These are phyloP conservation scores for Grammomys surdaster DNA, from an alignment of 2,113 vertebrate species.

Conservation along the genomic window DNA sequence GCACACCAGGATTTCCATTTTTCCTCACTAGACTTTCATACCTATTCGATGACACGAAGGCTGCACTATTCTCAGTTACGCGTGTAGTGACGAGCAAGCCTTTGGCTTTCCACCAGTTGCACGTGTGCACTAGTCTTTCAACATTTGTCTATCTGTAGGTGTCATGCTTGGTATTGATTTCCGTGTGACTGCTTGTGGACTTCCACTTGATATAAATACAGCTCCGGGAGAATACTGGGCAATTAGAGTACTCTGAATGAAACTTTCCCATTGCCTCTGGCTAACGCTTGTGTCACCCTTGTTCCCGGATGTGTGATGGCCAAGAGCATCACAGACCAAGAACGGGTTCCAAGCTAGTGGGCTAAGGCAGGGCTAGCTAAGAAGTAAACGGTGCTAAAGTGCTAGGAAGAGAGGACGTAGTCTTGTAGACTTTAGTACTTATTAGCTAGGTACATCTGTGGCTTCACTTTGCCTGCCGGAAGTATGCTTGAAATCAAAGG, in stretches of 20 bases:
- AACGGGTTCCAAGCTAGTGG: not conserved
- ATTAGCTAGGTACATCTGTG: not conserved
- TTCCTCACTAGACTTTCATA: not conserved
- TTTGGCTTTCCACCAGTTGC: not conserved
- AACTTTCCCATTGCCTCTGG: not conserved
- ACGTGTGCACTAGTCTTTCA: not conserved
- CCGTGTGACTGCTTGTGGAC: not conserved
- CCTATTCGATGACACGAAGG: not conserved
- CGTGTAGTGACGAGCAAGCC: not conserved
- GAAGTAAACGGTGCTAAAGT: too few relatives aligned
- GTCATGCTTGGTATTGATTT: not conserved
- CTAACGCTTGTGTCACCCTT: not conserved
- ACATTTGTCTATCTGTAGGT: not conserved
- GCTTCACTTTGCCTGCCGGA: not conserved
- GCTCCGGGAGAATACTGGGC: not conserved
- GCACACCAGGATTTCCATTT: not conserved
- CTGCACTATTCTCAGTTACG: not conserved
- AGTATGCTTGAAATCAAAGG: not conserved
- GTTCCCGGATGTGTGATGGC: not conserved
- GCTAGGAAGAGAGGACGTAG: not conserved
- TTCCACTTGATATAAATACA: not conserved
- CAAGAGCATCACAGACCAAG: not conserved
- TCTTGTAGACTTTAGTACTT: not conserved
- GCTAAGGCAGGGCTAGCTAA: not conserved
- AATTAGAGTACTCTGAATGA: not conserved